Conservation (phyloP, 2,797 vertebrate genomes). For the Lateolabrax maculatus region DNA sequence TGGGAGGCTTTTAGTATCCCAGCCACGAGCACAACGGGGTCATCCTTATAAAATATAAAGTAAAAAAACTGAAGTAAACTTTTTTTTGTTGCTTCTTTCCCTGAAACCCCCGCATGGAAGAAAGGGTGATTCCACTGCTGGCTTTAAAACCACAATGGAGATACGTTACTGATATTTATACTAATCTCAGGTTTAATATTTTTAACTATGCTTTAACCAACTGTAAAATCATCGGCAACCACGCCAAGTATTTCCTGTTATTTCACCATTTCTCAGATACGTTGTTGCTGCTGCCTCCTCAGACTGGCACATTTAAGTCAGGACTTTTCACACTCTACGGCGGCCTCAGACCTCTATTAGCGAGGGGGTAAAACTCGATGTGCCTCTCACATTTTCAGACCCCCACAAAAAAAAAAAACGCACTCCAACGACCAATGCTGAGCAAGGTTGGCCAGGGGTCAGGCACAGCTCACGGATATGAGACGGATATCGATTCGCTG, state of each 20-base stretch:
- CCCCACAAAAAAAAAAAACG: slow-evolving; percentile 58
- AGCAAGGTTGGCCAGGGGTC: slow-evolving; percentile 83
- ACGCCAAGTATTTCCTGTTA: slow-evolving; percentile 43
- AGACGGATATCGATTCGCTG: slow-evolving; percentile 85
- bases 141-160: slow-evolving; percentile 4
- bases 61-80: slow-evolving; percentile 23
- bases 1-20: slow-evolving; percentile 47
- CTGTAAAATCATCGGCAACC: slow-evolving; percentile 31
- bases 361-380: slow-evolving; percentile 70
- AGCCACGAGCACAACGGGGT: slow-evolving; percentile 53
- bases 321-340: slow-evolving; percentile 57
- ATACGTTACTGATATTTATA: not conserved
- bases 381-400: slow-evolving; percentile 74
- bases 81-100: slow-evolving; percentile 6
- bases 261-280: slow-evolving; percentile 33
- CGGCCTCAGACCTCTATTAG: slow-evolving; percentile 67
- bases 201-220: slow-evolving; percentile 30
- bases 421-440: slow-evolving; percentile 69
- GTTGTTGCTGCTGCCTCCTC: slow-evolving; percentile 21
- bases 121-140: not conserved
- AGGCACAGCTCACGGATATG: slow-evolving; percentile 83
- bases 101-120: slow-evolving; percentile 13
- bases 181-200: slow-evolving; percentile 8
- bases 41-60: slow-evolving; percentile 41
- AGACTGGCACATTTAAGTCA: slow-evolving; percentile 56